Conservation (phyloP, 2,113 vertebrate genomes). For the Platichthys stellatus region DNA sequence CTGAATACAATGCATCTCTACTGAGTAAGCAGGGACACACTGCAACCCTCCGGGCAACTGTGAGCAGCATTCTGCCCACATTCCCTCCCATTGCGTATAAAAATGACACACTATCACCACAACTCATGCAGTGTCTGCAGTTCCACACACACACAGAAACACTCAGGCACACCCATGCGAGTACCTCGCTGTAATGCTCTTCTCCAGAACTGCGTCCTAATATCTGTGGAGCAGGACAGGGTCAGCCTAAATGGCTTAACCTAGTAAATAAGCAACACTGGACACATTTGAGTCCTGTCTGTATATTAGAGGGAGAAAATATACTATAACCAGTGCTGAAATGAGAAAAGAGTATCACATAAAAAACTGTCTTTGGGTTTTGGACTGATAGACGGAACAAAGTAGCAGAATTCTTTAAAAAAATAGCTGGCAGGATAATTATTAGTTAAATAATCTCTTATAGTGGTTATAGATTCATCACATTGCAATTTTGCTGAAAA, state of each 20-base stretch:
- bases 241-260: constrained; percentile 41
- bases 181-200: constrained; percentile 82
- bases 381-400: too few relatives aligned
- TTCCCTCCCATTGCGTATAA: constrained; percentile 59
- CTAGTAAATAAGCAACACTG: not conserved
- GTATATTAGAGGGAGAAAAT: too few relatives aligned
- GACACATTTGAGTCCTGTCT: not conserved
- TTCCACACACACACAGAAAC: constrained; percentile 48
- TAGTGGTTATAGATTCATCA: not conserved
- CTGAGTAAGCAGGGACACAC: constrained; percentile 53
- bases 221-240: constrained; percentile 78
- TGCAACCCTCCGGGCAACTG: constrained; percentile 58
- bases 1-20: constrained; percentile 51
- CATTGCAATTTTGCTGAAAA: not conserved
- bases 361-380: too few relatives aligned
- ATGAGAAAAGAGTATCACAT: not conserved
- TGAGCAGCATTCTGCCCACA: constrained; percentile 57
- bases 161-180: constrained; percentile 72
- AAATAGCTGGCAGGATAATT: too few relatives aligned
- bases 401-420: too few relatives aligned
- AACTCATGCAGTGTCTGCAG: constrained; percentile 69
- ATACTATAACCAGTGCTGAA: not conserved
- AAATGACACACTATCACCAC: constrained; percentile 54
- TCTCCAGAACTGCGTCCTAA: constrained; percentile 85
- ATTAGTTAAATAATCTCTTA: not conserved